Percentiles rank a stretch among this genome's conserved stretches.
These are phyloP conservation scores for Pseudorhombus dupliciocellatus DNA, from an alignment of 2,113 vertebrate species.

Conservation along the genomic window DNA sequence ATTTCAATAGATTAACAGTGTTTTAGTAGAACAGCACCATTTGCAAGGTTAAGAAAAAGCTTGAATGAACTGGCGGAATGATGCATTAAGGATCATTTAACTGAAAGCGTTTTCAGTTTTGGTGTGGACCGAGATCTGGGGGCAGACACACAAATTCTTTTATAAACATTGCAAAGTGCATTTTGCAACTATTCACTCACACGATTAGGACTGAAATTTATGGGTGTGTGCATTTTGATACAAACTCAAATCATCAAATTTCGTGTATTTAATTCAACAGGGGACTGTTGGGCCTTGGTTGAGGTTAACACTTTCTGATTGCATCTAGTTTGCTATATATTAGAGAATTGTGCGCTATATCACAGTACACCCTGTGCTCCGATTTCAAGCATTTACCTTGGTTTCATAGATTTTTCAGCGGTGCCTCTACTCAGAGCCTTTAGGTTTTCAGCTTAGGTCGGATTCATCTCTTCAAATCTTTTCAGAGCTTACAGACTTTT, in stretches of 20 bases:
- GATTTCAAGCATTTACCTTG: not conserved
- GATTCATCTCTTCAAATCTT: conserved; percentile 8
- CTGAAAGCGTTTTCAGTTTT: too few relatives aligned
- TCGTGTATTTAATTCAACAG: too few relatives aligned
- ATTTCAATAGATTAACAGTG: not conserved
- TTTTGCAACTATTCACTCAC: too few relatives aligned
- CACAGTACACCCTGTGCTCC: not conserved
- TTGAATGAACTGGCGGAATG: too few relatives aligned
- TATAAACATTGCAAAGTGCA: too few relatives aligned
- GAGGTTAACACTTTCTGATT: not conserved
- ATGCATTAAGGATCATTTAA: too few relatives aligned
- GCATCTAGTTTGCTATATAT: not conserved
- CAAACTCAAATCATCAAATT: too few relatives aligned
- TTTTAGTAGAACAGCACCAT: not conserved
- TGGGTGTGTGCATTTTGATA: too few relatives aligned
- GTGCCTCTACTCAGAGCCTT: not conserved
- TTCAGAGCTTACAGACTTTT: conserved; percentile 10
- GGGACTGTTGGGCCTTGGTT: not conserved
- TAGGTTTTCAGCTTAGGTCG: not conserved
- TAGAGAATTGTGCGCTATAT: not conserved
- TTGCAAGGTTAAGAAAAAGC: not conserved
- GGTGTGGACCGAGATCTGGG: too few relatives aligned
- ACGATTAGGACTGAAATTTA: too few relatives aligned
- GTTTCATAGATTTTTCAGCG: not conserved
- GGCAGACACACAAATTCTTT: too few relatives aligned